Conservation (phyloP, 2,113 vertebrate species). For the Turdus rufiventris region DNA sequence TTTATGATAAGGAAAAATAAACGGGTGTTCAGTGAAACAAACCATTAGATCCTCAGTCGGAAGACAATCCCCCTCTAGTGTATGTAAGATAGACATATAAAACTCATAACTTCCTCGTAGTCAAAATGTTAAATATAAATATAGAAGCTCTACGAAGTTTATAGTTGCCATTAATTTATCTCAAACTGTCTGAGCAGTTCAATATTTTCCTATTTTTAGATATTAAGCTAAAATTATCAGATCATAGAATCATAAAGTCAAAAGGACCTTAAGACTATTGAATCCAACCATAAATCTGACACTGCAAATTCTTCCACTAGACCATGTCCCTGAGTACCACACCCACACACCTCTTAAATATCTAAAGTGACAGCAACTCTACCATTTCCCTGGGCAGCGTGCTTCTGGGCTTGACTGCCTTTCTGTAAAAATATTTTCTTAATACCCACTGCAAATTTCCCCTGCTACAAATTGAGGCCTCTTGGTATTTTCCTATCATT, state of each 20-base stretch:
- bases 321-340: rapidly evolving
- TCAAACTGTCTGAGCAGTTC: not conserved
- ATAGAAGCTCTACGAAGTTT: not conserved
- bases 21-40: not conserved
- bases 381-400: not conserved
- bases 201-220: not conserved
- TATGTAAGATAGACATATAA: not conserved
- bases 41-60: not conserved
- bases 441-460: not conserved
- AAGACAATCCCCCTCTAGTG: not conserved
- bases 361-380: not conserved
- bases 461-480: rapidly evolving
- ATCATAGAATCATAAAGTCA: not conserved
- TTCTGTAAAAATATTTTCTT: not conserved
- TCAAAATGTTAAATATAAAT: not conserved
- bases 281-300: not conserved
- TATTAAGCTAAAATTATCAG: not conserved
- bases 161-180: not conserved
- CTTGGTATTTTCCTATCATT: not conserved
- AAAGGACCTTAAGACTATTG: not conserved
- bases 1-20: constrained; percentile 12
- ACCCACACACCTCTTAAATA: not conserved
- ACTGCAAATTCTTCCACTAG: not conserved
- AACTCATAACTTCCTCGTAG: not conserved
- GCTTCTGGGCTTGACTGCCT: not conserved